Conservation (phyloP, 2,113 vertebrate species). For the Mobula birostris region DNA sequence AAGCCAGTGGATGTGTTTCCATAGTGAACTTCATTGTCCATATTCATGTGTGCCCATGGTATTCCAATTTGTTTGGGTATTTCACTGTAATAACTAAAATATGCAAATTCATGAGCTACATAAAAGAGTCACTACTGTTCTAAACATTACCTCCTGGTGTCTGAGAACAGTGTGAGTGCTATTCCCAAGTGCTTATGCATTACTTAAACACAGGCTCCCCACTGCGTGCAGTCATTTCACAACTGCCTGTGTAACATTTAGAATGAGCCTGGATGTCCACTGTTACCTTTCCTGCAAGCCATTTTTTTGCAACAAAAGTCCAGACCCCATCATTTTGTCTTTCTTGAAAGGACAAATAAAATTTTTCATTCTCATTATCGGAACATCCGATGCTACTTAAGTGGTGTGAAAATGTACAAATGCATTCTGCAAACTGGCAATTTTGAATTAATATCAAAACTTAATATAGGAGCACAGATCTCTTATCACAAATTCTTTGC, state of each 20-base stretch:
- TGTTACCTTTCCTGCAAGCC: slow-evolving; percentile 3
- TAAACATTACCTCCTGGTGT: slow-evolving; percentile 35
- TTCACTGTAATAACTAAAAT: slow-evolving; percentile 32
- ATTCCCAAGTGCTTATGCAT: slow-evolving; percentile 36
- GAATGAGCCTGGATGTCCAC: neutral
- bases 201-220: slow-evolving; percentile 35
- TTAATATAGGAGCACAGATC: neutral
- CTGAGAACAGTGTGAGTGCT: slow-evolving; percentile 37
- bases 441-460: slow-evolving; percentile 1
- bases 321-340: slow-evolving; percentile 7
- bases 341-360: slow-evolving; percentile 32
- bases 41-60: slow-evolving; percentile 32
- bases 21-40: slow-evolving; percentile 36
- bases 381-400: slow-evolving; percentile 14
- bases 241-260: slow-evolving; percentile 34
- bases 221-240: slow-evolving; percentile 31
- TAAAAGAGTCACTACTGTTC: slow-evolving; percentile 37
- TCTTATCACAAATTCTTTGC: slow-evolving; percentile 3
- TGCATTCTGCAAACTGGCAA: neutral
- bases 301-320: slow-evolving; percentile 24
- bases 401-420: neutral
- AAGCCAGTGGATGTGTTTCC: slow-evolving; percentile 17
- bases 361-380: slow-evolving; percentile 13
- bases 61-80: slow-evolving; percentile 37
- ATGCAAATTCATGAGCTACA: slow-evolving; percentile 35